phyloP scores from a whole-genome alignment of 2,113 vertebrate species.

The Condylura cristata region DNA sequence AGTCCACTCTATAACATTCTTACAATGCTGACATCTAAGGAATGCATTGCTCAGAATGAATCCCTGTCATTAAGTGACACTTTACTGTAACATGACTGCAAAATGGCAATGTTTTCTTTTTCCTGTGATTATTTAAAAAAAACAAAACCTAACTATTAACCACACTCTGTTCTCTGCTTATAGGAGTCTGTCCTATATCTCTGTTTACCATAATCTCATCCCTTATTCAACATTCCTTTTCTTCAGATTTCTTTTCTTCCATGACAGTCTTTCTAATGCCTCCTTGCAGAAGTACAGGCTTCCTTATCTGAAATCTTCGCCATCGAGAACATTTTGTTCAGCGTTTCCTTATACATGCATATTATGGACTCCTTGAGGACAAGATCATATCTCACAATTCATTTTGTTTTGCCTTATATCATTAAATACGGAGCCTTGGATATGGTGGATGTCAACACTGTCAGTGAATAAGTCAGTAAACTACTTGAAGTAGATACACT shows the following conservation, averaged over 20 bases:
- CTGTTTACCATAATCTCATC: background rate
- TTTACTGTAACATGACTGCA: background rate
- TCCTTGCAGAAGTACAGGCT: background rate
- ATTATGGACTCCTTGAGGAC: background rate
- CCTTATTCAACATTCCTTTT: background rate
- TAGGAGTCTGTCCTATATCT: background rate
- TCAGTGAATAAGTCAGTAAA: background rate
- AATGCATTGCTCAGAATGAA: background rate
- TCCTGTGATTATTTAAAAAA: background rate
- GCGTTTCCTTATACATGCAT: background rate
- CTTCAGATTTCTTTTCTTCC: background rate
- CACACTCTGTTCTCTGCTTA: background rate
- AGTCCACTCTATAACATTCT: background rate
- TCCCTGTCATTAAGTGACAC: background rate
- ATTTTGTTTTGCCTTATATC: slow-evolving; percentile 1
- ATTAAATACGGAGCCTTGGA: background rate
- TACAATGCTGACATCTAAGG: background rate
- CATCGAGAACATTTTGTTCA: background rate
- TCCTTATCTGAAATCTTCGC: background rate
- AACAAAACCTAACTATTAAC: background rate
- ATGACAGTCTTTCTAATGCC: slow-evolving; percentile 6
- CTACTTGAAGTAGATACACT: background rate
- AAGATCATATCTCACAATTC: background rate
- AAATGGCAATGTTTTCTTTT: slow-evolving; percentile 17
- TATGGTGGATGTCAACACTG: background rate